Evolutionary conservation across 2,888 invertebrate species (phyloP), one percentile per base, ranked within the genome.

Genomic region (Scrobipalpa atriplicella): DNA sequence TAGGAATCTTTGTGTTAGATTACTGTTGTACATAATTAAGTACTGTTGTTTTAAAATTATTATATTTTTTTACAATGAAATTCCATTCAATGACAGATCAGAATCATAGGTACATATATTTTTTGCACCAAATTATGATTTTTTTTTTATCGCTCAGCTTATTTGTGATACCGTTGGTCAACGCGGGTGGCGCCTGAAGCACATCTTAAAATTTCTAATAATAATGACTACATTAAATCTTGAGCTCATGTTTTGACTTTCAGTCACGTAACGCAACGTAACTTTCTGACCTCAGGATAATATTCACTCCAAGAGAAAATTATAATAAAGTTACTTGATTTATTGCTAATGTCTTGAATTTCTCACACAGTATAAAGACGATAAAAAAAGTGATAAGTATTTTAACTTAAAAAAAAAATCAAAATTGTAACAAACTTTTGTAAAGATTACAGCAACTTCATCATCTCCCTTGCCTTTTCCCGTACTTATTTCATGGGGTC

Each of bases 181-280:
- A 47, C n/a, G 5, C 16, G 6, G n/a, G 47, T 47, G 47, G 16
- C n/a, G 16, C 3, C 16, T 47, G 2, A 16, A 47, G 21, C 21
- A 21, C 11, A 21, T 56, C 10, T 21, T 56, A 11, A 13, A 56
- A 13, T 56, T 56, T 56, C 54, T 21, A 70, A 69, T 72, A 71
- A 69, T 58, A 68, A 61, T 70, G 70, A 67, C 66, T 36, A 39
- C 65, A 63, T 64, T 64, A 62, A n/a, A 61, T 54, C 61, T 62
- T 38, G 18, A 47, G 5, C 54, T 21, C 19, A 29, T 29, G 21
- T 13, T 56, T 56, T 29, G 19, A 56, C 62, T 62, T 67, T 65
- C 66, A 62, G 21, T 43, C 62, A 62, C 62, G 62, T 21, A 62
- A 13, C 21, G 9, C 13, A 56, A 21, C 13, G 21, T 13, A 56